These are phyloP conservation scores for Noctua comes DNA, from an alignment of 2,888 invertebrate species.

Conservation along the genomic window DNA sequence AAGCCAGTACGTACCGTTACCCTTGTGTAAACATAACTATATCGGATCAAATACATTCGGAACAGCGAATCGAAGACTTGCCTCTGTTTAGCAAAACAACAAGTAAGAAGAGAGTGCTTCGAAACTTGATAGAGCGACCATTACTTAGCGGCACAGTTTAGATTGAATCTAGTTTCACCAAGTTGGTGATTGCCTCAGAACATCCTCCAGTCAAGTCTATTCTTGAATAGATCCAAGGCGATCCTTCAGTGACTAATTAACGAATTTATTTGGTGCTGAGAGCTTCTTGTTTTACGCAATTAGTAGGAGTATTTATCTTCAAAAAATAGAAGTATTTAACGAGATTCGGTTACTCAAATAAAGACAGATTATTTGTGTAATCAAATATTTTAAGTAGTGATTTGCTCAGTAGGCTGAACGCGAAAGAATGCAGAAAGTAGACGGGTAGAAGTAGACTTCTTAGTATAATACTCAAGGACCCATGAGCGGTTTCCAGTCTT, in stretches of 20 bases:
- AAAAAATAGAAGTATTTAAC: slow-evolving; percentile 6
- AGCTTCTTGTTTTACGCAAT: slow-evolving; percentile 24
- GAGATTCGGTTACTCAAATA: slow-evolving; percentile 28
- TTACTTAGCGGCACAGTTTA: slow-evolving; percentile 40
- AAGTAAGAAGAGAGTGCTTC: slow-evolving; percentile 15
- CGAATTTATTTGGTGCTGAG: not conserved
- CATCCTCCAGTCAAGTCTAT: not conserved
- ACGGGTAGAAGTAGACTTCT: not conserved
- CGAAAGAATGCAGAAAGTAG: slow-evolving; percentile 1
- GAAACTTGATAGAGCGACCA: slow-evolving; percentile 23
- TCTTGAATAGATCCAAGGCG: not conserved
- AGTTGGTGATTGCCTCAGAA: slow-evolving; percentile 25
- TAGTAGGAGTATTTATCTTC: slow-evolving; percentile 8
- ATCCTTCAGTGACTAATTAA: slow-evolving; percentile 23
- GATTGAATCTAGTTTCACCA: slow-evolving; percentile 37
- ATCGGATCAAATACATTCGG: slow-evolving; percentile 14
- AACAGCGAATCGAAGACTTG: slow-evolving; percentile 12
- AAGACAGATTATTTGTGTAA: slow-evolving; percentile 19
- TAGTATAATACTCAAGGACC: not conserved
- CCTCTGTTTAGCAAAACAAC: slow-evolving; percentile 22
- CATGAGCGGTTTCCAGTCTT: not conserved
- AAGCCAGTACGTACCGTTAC: slow-evolving; percentile 22
- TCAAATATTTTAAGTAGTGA: slow-evolving; percentile 8
- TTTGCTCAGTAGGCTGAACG: not conserved
- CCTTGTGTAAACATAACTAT: slow-evolving; percentile 28